Base-by-base conservation (phyloP, 2,888 invertebrate species). In the Hirtodrosophila duncani region DNA sequence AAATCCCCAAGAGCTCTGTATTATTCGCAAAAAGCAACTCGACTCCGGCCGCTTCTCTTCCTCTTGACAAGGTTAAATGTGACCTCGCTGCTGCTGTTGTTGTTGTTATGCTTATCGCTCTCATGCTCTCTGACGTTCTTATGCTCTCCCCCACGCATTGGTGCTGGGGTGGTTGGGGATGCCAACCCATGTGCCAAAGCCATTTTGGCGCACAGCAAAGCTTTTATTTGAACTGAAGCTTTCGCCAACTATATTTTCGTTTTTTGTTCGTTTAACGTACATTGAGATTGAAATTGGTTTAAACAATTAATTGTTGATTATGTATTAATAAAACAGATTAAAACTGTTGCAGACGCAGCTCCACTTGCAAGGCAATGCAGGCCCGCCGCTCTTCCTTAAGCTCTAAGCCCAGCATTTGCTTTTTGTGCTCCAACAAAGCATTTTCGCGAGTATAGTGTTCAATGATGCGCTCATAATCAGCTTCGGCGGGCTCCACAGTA, bases 371-470 rank as follows among this genome's bases (percentile, higher is more conserved):
- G 53, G 92, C 90, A 59, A 93, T 90, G 80, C 92, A 92, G 11
- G 92, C 91, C 36, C 91, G 91, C 64, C 91, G 89, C 74, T 93
- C 93, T 82, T 92, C 92, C 75, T 92, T 91, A 64, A 93, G 91
- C 80, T 92, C 92, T 66, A 90, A 90, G 37, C 91, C 90, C 34
- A 93, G 85, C 65, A 89, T 90, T 74, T 89, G 88, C 84, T 91
- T 90, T 83, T 92, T 92, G 83, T 91, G 89, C 85, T 92, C 92
- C 13, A 92, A 85, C 63, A 91, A 78, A 8, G 90, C 89, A 78
- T 92, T 92, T 78, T 92, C 92, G 60, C 90, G 90, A 8, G 90
- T 83, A 60, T 88, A 87, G 68, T 89, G 88, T 45, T 88, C 88
- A 51, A 89, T 86, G 49, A 89, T 85, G 27, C 87, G 87, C 56